phyloP scores from a whole-genome alignment of 2,888 invertebrate genomes.

The Dromius quadrimaculatus region DNA sequence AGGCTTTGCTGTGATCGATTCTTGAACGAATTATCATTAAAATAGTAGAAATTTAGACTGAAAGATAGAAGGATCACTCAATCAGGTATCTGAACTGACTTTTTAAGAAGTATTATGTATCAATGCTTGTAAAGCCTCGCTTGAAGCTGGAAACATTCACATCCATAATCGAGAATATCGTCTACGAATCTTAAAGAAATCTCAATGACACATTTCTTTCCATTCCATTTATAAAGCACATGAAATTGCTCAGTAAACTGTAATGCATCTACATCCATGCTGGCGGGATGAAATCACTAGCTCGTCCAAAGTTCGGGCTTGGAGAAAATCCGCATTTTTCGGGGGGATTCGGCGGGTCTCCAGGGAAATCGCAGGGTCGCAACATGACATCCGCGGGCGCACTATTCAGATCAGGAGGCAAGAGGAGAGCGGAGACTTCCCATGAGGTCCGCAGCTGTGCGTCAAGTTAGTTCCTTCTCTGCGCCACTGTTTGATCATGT shows the following conservation, averaged over 20 bases:
- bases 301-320: conserved; percentile 10
- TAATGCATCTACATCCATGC: conserved; percentile 18
- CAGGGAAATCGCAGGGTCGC: conserved; percentile 46
- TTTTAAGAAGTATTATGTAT: no score
- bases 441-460: conserved; percentile 40
- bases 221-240: conserved; percentile 48
- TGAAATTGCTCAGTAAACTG: conserved; percentile 33
- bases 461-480: conserved; percentile 50
- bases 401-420: conserved; percentile 47
- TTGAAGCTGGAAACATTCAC: no score
- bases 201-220: conserved; percentile 36
- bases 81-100: no score
- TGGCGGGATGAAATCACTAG: neutral
- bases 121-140: no score
- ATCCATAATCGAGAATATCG: neutral
- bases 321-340: conserved; percentile 47
- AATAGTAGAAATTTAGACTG: no score
- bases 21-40: no score
- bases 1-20: no score
- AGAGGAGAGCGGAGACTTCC: conserved; percentile 10
- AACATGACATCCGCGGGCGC: conserved; percentile 50
- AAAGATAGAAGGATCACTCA: no score
- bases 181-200: no score
- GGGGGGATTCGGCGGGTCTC: conserved; percentile 41
- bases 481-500: conserved; percentile 58